Base-by-base conservation (phyloP, 2,888 invertebrate genomes). In the Merodon equestris region DNA sequence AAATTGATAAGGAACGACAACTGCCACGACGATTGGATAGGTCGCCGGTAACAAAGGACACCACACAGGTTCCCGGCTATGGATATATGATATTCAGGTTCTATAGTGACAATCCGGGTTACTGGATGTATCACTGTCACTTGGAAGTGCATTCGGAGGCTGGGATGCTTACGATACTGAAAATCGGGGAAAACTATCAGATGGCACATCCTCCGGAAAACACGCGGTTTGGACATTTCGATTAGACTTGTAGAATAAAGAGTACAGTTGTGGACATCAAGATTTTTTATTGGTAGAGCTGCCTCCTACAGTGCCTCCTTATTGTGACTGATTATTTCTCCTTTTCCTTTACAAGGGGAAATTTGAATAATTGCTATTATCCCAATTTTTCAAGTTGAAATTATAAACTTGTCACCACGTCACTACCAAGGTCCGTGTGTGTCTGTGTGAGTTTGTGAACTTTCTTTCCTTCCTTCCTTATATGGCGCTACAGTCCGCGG, bases 201-300 rank as follows among this genome's bases (percentile, higher is more conserved):
- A 87, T 87, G 87, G 85, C 86, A 77, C 85, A 85, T 82, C 86
- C 87, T 19, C 87, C 87, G 10, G 85, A 85, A n/a, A 86, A 87
- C 82, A 87, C 86, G 73, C 86, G 87, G 64, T 42, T 45, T 0
- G 36, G 12, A 17, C 17, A 47, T 9, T 17, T 17, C 4, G 1
- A 47, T 9, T 10, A 47, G 12, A 10, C 36, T 36, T 36, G 36
- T 10, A 36, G 36, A 36, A 10, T 36, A 36, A 36, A 36, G 10
- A 36, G 36, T 10, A 36, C 36, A 9, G 36, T 36, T 36, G 36
- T 36, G 5, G 36, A 36, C 5, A 36, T 36, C n/a, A n/a, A n/a
- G n/a, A n/a, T n/a, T n/a, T n/a, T n/a, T n/a, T n/a, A n/a, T n/a
- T n/a, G n/a, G n/a, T n/a, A n/a, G n/a, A n/a, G n/a, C n/a, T n/a